Base-by-base conservation (phyloP, 2,113 vertebrate genomes). In the Mirounga angustirostris region DNA sequence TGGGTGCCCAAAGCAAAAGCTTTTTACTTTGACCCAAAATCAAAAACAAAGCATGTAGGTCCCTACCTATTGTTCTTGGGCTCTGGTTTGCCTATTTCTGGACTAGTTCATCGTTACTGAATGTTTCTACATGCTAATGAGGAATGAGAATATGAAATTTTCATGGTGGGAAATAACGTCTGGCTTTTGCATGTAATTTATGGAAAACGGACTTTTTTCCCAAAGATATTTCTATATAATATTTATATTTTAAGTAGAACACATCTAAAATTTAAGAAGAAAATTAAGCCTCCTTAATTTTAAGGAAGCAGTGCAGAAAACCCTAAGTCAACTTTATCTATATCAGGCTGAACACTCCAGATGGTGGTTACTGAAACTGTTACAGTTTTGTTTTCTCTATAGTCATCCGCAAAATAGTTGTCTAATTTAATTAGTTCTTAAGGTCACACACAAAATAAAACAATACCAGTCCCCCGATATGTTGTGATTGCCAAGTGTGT, bases 301-400 rank as follows among this genome's bases (percentile, higher is more conserved):
- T 91, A 59, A 87, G 21, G 67, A 92, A 83, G 24, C 12, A 36
- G 6, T 43, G 85, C n/a, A 92, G 80, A 88, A 89, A 96, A 81
- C 7, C 21, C 52, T 79, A 88, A 89, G 56, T 84, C 78, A 89
- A 83, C 40, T 71, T 91, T 78, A 46, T 74, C 71, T 61, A 63
- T 82, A 87, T 87, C 36, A 80, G n/a, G 18, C 59, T n/a, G n/a
- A 80, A 71, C 40, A 52, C 15, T 40, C n/a, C 80, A 69, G 54
- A 58, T 58, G 5, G 61, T 3, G 28, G 46, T 54, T 65, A 89
- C 4, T 89, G 40, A 61, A 86, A 78, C 30, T 13, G 36, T 1
- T 21, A 40, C 4, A 22, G 15, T 95, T 90, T 76, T 56, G 36
- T 90, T 79, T 89, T 87, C 87, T 86, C 36, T 87, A 10, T 22